Evolutionary conservation across 2,888 invertebrate species (phyloP), one percentile per base, ranked within the genome.

Genomic region (Panopea generosa): DNA sequence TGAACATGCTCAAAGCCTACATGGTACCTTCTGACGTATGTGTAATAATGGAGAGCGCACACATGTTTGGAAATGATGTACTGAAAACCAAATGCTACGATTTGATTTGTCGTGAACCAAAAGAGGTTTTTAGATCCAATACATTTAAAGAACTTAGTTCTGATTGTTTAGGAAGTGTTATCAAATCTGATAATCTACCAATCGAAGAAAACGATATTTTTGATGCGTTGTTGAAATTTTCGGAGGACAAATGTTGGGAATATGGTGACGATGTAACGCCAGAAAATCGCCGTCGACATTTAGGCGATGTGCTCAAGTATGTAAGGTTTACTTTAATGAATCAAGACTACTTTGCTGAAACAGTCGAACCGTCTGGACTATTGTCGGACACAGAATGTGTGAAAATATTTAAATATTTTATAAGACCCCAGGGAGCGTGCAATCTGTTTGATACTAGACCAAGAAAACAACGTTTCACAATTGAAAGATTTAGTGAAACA

Each of bases 321-420:
- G 68, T 86, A 16, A 52, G 86, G 29, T 81, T 84, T 55, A 78
- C 86, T 1, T n/a, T 81, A 3, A 77, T 84, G 76, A 55, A 69
- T n/a, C 52, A 61, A 20, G 52, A 59, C 2, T 82, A 73, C 62
- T 73, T 84, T 22, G 49, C 59, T 26, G 79, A 82, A 52, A 56
- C 40, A 2, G 83, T 86, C 18, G 57, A 75, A 18, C 69, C 77
- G 29, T 61, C 62, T 16, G 75, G 74, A 9, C 57, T 86, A 9
- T 57, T 86, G 1, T 71, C 67, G 20, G 26, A 52, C 0, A 56
- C 65, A 0, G 82, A 86, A 45, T 55, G 59, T 24, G 52, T 72
- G 96, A 68, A 59, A 38, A 26, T 85, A 24, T 24, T 56, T 50
- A 69, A 74, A 57, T 76, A 74, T 63, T 75, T 60, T 59, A 11